Percentiles rank a stretch among this genome's conserved stretches.
These are phyloP conservation scores for Mobula hypostoma DNA, from an alignment of 2,113 vertebrate species.

Conservation along the genomic window DNA sequence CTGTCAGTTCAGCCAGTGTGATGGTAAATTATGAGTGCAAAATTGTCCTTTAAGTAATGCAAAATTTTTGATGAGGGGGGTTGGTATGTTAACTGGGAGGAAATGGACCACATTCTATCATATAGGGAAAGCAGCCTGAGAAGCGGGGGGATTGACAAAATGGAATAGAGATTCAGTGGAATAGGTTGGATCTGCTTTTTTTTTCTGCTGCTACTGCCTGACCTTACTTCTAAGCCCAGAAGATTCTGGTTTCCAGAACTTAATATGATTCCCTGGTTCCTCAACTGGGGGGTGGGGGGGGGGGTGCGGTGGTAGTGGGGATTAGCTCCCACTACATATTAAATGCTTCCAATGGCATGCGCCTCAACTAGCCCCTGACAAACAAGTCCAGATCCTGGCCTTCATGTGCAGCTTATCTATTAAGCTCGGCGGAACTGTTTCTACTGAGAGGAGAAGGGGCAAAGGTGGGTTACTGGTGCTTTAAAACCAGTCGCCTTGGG, in stretches of 20 bases:
- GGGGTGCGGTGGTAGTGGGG: too few species aligned
- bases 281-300: too few species aligned
- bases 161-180: background rate
- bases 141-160: conserved; percentile 1
- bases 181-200: background rate
- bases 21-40: background rate
- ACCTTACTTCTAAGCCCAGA: background rate
- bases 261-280: too few species aligned
- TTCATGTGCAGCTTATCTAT: too few species aligned
- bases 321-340: too few species aligned
- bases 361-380: too few species aligned
- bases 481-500: too few species aligned
- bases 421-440: too few species aligned
- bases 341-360: too few species aligned
- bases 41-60: background rate
- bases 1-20: background rate
- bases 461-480: too few species aligned
- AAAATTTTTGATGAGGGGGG: background rate
- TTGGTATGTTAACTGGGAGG: background rate
- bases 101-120: background rate
- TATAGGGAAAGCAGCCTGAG: background rate
- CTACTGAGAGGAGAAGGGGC: too few species aligned
- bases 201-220: background rate
- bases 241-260: background rate
- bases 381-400: too few species aligned